Evolutionary conservation across 2,888 invertebrate genomes (phyloP).

Genomic region (Aspidiotus destructor): DNA sequence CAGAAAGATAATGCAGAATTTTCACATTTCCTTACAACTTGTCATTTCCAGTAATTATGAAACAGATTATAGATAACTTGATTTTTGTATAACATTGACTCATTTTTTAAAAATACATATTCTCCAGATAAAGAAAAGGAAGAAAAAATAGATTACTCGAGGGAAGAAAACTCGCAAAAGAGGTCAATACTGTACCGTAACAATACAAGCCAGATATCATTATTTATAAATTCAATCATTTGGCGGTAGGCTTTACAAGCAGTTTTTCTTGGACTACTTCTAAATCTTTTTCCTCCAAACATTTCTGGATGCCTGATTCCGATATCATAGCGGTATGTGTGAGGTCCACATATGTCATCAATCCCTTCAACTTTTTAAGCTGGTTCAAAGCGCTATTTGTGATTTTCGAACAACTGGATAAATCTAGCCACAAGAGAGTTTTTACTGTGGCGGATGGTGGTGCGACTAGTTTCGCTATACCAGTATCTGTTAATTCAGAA

Average conservation of each 20-base stretch:
- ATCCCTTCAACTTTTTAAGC: slow-evolving; percentile 54
- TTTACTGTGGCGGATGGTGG: slow-evolving; percentile 53
- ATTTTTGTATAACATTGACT: too few relatives aligned
- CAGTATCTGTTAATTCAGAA: slow-evolving; percentile 78
- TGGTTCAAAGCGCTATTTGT: slow-evolving; percentile 76
- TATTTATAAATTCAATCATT: too few relatives aligned
- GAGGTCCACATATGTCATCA: slow-evolving; percentile 62
- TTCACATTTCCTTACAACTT: too few relatives aligned
- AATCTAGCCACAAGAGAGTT: slow-evolving; percentile 62
- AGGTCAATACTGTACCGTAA: too few relatives aligned
- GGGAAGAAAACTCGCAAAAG: too few relatives aligned
- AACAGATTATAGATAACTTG: too few relatives aligned
- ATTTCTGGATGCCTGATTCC: slow-evolving; percentile 71
- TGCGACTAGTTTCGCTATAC: slow-evolving; percentile 75
- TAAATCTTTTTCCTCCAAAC: slow-evolving; percentile 45
- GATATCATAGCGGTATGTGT: slow-evolving; percentile 71
- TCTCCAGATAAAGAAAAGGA: too few relatives aligned
- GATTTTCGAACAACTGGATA: slow-evolving; percentile 71
- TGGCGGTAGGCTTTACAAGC: slow-evolving; percentile 30
- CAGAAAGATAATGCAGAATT: too few relatives aligned
- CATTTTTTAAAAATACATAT: too few relatives aligned
- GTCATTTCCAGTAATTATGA: too few relatives aligned
- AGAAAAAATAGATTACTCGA: too few relatives aligned
- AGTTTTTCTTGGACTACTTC: slow-evolving; percentile 34
- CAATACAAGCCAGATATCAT: too few relatives aligned